Conservation (phyloP, 23 tunicate genomes). For the Halocynthia aurantium region DNA sequence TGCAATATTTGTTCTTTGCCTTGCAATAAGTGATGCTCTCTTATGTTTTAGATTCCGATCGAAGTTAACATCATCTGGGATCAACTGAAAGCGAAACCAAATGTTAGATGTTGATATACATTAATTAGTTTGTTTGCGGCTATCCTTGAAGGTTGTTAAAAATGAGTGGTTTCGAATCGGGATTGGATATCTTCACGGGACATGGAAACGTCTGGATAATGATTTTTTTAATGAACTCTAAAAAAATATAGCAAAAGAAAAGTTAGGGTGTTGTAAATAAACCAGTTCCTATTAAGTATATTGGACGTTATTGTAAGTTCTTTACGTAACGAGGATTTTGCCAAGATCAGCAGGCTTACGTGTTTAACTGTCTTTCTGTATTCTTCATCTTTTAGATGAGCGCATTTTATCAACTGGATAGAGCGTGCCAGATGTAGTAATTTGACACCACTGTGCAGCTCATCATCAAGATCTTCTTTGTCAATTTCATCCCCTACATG, state of each 20-base stretch:
- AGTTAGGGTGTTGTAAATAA: too few species aligned
- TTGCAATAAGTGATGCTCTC: slow-evolving; percentile 26
- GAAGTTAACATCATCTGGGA: slow-evolving; percentile 2
- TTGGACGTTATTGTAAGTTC: too few species aligned
- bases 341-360: not conserved
- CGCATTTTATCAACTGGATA: slow-evolving; percentile 14
- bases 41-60: not conserved
- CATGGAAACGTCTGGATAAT: too few species aligned
- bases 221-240: too few species aligned
- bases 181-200: too few species aligned
- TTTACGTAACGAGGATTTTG: too few species aligned
- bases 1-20: slow-evolving; percentile 35
- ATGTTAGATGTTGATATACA: too few species aligned
- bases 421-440: slow-evolving; percentile 25
- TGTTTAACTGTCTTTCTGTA: slow-evolving; percentile 3
- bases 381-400: slow-evolving; percentile 10
- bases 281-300: too few species aligned
- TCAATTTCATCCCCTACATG: slow-evolving; percentile 21
- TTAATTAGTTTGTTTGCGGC: too few species aligned
- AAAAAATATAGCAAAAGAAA: too few species aligned
- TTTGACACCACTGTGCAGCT: slow-evolving; percentile 19
- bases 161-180: too few species aligned
- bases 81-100: slow-evolving; percentile 8
- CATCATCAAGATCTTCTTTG: not conserved
- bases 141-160: too few species aligned